Percentiles rank a stretch among this genome's conserved stretches.
phyloP scores from a whole-genome alignment of 2,888 invertebrate genomes.

The Eupithecia vulgata region DNA sequence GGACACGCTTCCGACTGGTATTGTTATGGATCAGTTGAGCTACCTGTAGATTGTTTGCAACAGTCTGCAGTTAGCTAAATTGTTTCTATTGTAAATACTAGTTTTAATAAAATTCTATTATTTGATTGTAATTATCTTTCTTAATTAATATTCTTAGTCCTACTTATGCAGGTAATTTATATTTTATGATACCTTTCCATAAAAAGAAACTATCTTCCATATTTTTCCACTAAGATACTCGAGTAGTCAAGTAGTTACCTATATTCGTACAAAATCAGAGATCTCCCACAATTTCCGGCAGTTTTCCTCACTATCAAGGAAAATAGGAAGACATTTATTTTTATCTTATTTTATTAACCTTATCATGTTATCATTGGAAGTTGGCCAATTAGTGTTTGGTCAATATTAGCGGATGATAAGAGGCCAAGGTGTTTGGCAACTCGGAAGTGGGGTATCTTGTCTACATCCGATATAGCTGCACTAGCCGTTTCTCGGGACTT shows the following conservation, averaged over 20 bases:
- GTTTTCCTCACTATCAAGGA: conserved; percentile 5
- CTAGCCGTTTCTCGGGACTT: neutral
- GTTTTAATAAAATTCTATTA: too few relatives aligned
- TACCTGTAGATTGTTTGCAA: too few relatives aligned
- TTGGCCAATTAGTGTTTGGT: conserved; percentile 2
- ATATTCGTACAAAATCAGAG: neutral
- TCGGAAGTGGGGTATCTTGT: neutral
- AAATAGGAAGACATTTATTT: conserved; percentile 2
- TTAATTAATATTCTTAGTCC: too few relatives aligned
- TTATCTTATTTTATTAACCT: conserved; percentile 1
- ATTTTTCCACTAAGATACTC: neutral
- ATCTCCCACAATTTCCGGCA: neutral
- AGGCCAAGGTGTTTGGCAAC: neutral
- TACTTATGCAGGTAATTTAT: too few relatives aligned
- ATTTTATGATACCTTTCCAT: too few relatives aligned
- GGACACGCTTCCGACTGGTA: too few relatives aligned
- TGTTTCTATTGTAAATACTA: too few relatives aligned
- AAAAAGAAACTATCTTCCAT: neutral
- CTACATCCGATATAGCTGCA: neutral
- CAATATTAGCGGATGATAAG: conserved; percentile 8
- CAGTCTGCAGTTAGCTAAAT: too few relatives aligned
- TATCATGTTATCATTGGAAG: conserved; percentile 7
- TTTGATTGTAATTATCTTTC: too few relatives aligned
- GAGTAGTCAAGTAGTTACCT: neutral
- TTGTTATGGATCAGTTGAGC: too few relatives aligned